Evolutionary conservation across 2,113 vertebrate species (phyloP).

Genomic region (Epinephelus moara): DNA sequence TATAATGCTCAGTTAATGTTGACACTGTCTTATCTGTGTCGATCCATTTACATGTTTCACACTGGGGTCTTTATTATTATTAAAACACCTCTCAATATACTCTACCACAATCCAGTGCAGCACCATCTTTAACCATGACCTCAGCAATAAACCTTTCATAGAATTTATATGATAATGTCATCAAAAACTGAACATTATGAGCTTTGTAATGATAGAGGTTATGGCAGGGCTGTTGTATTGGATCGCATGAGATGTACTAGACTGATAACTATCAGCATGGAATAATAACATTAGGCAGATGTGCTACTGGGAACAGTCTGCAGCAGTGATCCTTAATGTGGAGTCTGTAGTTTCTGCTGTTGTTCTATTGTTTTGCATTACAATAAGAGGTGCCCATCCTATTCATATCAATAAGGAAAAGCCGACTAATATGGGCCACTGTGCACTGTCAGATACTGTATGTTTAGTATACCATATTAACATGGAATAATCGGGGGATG

Average conservation of each 20-base stretch:
- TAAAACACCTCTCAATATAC: background rate
- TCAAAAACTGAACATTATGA: background rate
- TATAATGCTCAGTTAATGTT: background rate
- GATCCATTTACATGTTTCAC: background rate
- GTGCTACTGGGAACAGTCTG: background rate
- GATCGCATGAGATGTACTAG: background rate
- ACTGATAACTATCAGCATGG: background rate
- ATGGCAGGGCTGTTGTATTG: background rate
- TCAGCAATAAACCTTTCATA: background rate
- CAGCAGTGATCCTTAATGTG: background rate
- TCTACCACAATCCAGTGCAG: too few species aligned
- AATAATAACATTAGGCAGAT: background rate
- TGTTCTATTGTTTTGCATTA: background rate
- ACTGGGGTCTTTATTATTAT: background rate
- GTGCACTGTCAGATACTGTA: background rate
- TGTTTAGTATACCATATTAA: background rate
- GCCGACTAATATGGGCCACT: background rate
- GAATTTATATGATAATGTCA: background rate
- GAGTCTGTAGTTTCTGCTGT: background rate
- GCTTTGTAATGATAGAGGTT: background rate
- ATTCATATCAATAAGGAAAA: background rate
- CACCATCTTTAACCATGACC: background rate
- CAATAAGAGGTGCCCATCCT: background rate
- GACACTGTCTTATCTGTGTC: too few species aligned
- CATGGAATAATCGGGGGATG: background rate